Conservation (phyloP, 2,113 vertebrate genomes). For the Bungarus multicinctus region DNA sequence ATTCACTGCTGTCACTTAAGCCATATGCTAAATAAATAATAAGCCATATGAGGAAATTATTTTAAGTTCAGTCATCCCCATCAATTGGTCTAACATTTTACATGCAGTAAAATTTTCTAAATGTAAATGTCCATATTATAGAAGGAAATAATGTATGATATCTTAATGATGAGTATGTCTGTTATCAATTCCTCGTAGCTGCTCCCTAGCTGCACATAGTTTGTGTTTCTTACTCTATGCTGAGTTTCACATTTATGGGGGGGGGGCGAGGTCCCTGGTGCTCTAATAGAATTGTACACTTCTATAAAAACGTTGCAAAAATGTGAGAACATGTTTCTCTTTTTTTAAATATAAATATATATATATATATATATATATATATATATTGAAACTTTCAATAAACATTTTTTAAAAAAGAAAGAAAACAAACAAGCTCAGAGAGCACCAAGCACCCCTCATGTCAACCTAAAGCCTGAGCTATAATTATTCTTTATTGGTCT, state of each 20-base stretch:
- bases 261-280: neutral
- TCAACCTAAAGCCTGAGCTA: neutral
- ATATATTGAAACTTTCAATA: too few relatives aligned
- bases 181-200: neutral
- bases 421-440: neutral
- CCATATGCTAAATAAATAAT: neutral
- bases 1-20: neutral
- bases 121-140: neutral
- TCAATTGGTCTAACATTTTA: neutral
- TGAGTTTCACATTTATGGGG: neutral
- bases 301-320: too few relatives aligned
- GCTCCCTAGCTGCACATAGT: fast-evolving
- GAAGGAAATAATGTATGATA: neutral
- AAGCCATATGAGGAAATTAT: neutral
- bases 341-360: too few relatives aligned
- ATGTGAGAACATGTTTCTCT: too few relatives aligned
- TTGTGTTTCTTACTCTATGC: fast-evolving
- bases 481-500: neutral
- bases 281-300: too few relatives aligned
- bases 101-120: neutral
- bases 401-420: too few relatives aligned
- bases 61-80: neutral
- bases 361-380: too few relatives aligned
- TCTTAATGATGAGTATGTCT: neutral
- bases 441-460: neutral